phyloP scores from a whole-genome alignment of 2,113 vertebrate genomes.

The Tringa solitaria region DNA sequence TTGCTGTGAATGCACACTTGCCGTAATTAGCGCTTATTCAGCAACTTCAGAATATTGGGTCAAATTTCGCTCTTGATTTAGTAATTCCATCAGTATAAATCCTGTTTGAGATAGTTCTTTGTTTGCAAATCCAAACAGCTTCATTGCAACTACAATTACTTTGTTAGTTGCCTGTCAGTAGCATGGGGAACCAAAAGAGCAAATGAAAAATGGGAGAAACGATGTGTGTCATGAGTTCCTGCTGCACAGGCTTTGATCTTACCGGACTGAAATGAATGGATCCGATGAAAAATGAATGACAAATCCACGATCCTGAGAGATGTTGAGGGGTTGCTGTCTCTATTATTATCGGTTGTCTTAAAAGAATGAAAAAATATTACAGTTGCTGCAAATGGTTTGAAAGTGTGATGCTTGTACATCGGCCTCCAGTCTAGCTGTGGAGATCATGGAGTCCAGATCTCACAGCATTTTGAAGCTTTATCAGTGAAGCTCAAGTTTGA shows the following conservation, averaged over 20 bases:
- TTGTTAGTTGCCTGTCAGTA: background rate
- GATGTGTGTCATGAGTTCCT: background rate
- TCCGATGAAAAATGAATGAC: background rate
- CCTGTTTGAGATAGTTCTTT: background rate
- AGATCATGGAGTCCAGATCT: background rate
- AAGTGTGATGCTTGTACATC: background rate
- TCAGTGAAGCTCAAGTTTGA: background rate
- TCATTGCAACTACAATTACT: background rate
- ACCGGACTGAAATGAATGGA: accelerated
- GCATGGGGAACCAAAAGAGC: background rate
- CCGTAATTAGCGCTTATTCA: background rate
- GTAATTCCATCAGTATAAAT: background rate
- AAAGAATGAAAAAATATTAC: background rate
- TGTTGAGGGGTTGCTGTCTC: background rate
- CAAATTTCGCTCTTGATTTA: background rate
- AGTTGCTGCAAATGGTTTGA: background rate
- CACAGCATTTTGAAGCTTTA: background rate
- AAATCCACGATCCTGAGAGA: accelerated
- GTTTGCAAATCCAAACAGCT: background rate
- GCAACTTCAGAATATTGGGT: background rate
- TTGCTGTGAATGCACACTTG: background rate
- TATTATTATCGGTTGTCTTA: background rate
- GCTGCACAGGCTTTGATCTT: background rate
- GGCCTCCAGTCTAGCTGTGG: background rate
- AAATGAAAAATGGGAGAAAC: background rate